Evolutionary conservation across 2,797 vertebrate species (phyloP), one percentile per base, ranked within the genome.

Genomic region (Lacerta viridis): DNA sequence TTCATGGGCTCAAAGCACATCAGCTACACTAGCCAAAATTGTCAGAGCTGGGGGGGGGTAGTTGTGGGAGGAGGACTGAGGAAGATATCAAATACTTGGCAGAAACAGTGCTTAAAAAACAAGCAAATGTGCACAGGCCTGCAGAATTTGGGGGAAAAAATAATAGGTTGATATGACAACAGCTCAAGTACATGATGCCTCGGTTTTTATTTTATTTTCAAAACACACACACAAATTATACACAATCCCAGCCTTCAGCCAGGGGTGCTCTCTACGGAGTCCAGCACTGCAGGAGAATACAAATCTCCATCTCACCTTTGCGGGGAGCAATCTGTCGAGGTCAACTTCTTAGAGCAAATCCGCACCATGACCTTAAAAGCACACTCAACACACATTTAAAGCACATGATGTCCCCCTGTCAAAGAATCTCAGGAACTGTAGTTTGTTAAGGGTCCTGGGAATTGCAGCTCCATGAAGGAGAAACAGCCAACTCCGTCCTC

Each of bases 401-500:
- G 50, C 50, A 55, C 50, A 4, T 55, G 50, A 15, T 55, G 50
- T 4, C 50, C 13, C 50, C 50, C 13, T 55, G 50, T 13, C 11
- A 55, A 55, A 55, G 50, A 55, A 55, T 55, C 50, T 55, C 50
- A 55, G 1, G 50, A 55, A 15, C 13, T 55, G 50, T 15, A 4
- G 50, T 50, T 50, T 50, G 50, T 50, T 50, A 50, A 13, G 50
- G 50, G 11, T 50, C 50, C 50, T 50, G 50, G 50, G 3, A 50
- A 55, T 55, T 55, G 50, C 13, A 55, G 50, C 50, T 55, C 50
- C 13, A 4, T 55, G 50, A 15, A 15, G 50, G 50, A 15, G 13
- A 55, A 55, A 55, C 50, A 55, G 50, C 50, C 88, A 93, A 39
- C 95, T 96, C 97, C 92, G 96, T 97, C 96, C 95, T 96, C 90